These are phyloP conservation scores for Pterois miles DNA, from an alignment of 2,797 vertebrate species.

Conservation along the genomic window DNA sequence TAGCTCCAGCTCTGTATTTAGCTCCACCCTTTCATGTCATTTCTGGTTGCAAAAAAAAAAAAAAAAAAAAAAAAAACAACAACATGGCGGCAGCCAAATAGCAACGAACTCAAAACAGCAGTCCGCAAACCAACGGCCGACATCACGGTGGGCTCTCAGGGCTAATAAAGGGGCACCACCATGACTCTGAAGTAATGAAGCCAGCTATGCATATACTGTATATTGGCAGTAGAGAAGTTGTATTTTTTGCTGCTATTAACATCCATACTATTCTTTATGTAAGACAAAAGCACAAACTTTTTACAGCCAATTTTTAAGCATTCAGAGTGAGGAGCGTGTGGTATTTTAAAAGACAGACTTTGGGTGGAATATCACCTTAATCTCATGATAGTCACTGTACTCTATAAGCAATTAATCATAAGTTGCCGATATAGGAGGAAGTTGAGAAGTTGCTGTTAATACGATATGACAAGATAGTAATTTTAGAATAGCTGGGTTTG, in stretches of 20 bases:
- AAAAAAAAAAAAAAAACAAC: too few relatives aligned
- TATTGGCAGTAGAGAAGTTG: background rate
- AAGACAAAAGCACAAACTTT: background rate
- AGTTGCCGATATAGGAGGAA: background rate
- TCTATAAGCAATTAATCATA: background rate
- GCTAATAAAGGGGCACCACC: background rate
- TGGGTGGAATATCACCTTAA: slow-evolving; percentile 10
- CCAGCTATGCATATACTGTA: background rate
- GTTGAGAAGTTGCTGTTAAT: background rate
- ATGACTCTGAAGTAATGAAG: background rate
- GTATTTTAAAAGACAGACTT: background rate
- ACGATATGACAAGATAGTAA: background rate
- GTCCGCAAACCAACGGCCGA: too few relatives aligned
- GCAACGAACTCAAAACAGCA: too few relatives aligned
- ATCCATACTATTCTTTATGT: background rate
- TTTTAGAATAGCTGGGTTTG: background rate
- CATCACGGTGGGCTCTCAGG: too few relatives aligned
- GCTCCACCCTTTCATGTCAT: too few relatives aligned
- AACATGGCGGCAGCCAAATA: too few relatives aligned
- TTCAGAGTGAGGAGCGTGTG: background rate
- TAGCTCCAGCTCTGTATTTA: too few relatives aligned
- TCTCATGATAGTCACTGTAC: background rate
- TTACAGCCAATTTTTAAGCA: background rate
- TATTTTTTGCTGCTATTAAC: background rate
- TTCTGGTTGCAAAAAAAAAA: too few relatives aligned